A percentile compares a stretch with the other conserved stretches of the same genome.
These are phyloP conservation scores for Sebastes iracundus DNA, from an alignment of 2,797 vertebrate species.

Conservation along the genomic window DNA sequence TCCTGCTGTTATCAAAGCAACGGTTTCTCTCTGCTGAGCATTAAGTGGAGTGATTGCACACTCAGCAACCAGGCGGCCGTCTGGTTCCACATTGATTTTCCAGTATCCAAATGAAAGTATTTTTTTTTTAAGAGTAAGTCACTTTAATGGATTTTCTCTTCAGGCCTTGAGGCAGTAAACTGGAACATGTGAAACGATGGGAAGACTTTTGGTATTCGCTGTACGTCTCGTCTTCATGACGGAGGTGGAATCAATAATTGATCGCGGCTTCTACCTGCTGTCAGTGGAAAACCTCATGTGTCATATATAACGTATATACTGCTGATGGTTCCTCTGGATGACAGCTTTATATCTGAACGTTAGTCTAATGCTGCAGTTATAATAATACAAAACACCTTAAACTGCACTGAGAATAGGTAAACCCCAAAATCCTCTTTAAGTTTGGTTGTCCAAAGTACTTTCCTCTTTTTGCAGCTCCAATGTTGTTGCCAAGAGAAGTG, in stretches of 20 bases:
- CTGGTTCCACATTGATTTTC: not conserved
- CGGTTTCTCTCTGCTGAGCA: not conserved
- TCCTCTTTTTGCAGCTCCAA: too few relatives aligned
- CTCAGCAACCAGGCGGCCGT: not conserved
- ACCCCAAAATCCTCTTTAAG: not conserved
- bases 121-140: conserved; percentile 2
- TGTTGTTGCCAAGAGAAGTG: not conserved
- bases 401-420: too few relatives aligned
- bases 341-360: too few relatives aligned
- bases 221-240: not conserved
- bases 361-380: too few relatives aligned
- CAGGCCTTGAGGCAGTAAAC: not conserved
- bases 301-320: not conserved
- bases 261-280: not conserved
- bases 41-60: not conserved
- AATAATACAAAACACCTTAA: too few relatives aligned
- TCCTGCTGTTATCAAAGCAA: not conserved
- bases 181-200: not conserved
- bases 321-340: too few relatives aligned
- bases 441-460: not conserved
- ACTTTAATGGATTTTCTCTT: not conserved
- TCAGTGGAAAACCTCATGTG: not conserved
- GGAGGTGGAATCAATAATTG: not conserved
- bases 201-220: not conserved
- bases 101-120: not conserved